These are phyloP conservation scores for Venusia cambrica DNA, from an alignment of 2,888 invertebrate genomes.

Conservation along the genomic window DNA sequence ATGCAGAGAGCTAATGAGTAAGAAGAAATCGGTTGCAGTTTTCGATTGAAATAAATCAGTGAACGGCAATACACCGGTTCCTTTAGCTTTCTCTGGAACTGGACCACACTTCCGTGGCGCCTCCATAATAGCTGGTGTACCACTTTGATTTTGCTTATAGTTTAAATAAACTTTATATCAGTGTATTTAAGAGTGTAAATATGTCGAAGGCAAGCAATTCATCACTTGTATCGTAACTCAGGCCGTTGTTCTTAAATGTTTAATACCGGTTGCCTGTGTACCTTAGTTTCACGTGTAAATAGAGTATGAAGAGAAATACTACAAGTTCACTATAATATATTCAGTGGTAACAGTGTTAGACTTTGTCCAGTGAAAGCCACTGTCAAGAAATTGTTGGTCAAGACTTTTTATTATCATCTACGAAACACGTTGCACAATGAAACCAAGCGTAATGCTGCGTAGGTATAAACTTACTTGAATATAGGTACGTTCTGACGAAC, in stretches of 20 bases:
- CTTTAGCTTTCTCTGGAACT: constrained; percentile 62
- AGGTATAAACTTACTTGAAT: too few relatives aligned
- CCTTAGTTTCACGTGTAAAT: too few relatives aligned
- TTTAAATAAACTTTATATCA: constrained; percentile 1
- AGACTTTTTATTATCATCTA: constrained; percentile 28
- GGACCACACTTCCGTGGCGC: constrained; percentile 52
- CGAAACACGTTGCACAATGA: constrained; percentile 18
- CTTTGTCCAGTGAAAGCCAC: constrained; percentile 61
- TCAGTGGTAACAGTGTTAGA: constrained; percentile 27
- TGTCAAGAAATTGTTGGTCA: constrained; percentile 41
- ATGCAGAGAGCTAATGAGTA: constrained; percentile 17
- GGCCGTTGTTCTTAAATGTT: too few relatives aligned
- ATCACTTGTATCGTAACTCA: too few relatives aligned
- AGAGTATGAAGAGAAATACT: constrained; percentile 11
- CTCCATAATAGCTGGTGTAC: constrained; percentile 40
- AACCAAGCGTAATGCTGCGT: not conserved
- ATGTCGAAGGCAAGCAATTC: too few relatives aligned
- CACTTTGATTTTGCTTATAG: too few relatives aligned
- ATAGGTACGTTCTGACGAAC: too few relatives aligned
- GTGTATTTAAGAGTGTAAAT: too few relatives aligned
- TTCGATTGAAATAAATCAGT: constrained; percentile 22
- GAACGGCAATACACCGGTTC: constrained; percentile 37
- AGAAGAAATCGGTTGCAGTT: constrained; percentile 19
- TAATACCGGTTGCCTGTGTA: too few relatives aligned
- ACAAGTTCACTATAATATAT: constrained; percentile 3